phyloP scores from a whole-genome alignment of 2,888 invertebrate species.

The Pemphredon lugubris region DNA sequence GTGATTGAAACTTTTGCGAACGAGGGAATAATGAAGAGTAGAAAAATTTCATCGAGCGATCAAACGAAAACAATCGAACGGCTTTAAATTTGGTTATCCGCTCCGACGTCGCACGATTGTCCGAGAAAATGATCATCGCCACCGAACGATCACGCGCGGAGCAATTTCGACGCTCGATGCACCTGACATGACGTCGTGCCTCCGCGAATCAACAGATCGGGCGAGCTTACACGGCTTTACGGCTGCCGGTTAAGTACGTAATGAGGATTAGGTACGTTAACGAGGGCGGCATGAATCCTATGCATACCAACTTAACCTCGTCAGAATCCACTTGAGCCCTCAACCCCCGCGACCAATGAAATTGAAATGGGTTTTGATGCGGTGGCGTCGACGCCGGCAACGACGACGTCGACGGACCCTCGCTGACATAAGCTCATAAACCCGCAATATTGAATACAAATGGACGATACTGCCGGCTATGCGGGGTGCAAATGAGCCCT shows the following conservation, averaged over 20 bases:
- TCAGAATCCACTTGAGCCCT: conserved; percentile 78
- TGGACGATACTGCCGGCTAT: conserved; percentile 72
- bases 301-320: conserved; percentile 79
- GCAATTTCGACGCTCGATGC: too few relatives aligned
- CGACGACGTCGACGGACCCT: conserved; percentile 28
- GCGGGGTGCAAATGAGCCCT: conserved; percentile 77
- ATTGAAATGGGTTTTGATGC: conserved; percentile 77
- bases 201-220: conserved; percentile 25
- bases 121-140: too few relatives aligned
- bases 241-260: conserved; percentile 15
- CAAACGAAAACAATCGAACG: too few relatives aligned
- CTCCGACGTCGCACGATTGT: too few relatives aligned
- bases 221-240: conserved; percentile 37
- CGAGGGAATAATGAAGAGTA: too few relatives aligned
- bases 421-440: conserved; percentile 79
- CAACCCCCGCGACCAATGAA: conserved; percentile 71
- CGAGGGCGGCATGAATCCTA: conserved; percentile 68
- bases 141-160: too few relatives aligned
- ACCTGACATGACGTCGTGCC: too few relatives aligned
- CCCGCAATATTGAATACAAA: conserved; percentile 81
- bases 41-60: too few relatives aligned
- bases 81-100: too few relatives aligned
- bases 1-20: too few relatives aligned
- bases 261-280: conserved; percentile 52
- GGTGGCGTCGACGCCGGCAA: conserved; percentile 21